Evolutionary conservation across 2,797 vertebrate species (phyloP), one percentile per base, ranked within the genome.

Genomic region (Triplophysa yarkandensis): DNA sequence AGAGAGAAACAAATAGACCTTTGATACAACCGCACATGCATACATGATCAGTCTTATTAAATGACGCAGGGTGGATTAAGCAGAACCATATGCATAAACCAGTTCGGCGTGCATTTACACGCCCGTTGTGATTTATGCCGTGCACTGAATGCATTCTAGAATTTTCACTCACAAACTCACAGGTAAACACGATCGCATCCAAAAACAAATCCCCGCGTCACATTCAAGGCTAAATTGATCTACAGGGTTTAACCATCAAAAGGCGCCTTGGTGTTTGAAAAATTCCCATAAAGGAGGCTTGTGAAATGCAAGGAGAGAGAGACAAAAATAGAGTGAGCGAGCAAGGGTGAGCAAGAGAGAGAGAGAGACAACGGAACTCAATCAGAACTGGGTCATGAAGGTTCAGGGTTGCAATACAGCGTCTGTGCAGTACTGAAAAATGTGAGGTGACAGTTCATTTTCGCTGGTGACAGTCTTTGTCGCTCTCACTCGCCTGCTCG

Each of bases 391-490:
- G 92, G 93, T 93, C 90, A 88, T 88, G 84, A 77, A 87, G 89
- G 93, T 94, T 93, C 92, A 94, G 92, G 91, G 91, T 88, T 70
- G 89, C 92, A 92, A 92, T 94, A 90, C 92, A 92, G 79, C 80
- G 50, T 79, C 63, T 64, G 72, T 80, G 76, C 68, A 41, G 69
- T 81, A 80, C 80, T 83, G 82, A 83, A 82, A 83, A 80, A 84
- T 84, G 76, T 79, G 78, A 83, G 92, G 93, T 91, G 93, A 93
- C 93, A 94, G 93, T 94, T 94, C 93, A 92, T 94, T 93, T 92
- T 92, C 74, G 90, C 91, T 91, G 87, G 86, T 93, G 93, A 93
- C 93, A 92, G 91, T 92, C 90, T 89, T 91, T 89, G 92, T 92
- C 92, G 90, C 92, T 93, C 92, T 93, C 92, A 92, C 93, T 94